Evolutionary conservation across 2,888 invertebrate genomes (phyloP).

Genomic region (Pseudococcus viburni): DNA sequence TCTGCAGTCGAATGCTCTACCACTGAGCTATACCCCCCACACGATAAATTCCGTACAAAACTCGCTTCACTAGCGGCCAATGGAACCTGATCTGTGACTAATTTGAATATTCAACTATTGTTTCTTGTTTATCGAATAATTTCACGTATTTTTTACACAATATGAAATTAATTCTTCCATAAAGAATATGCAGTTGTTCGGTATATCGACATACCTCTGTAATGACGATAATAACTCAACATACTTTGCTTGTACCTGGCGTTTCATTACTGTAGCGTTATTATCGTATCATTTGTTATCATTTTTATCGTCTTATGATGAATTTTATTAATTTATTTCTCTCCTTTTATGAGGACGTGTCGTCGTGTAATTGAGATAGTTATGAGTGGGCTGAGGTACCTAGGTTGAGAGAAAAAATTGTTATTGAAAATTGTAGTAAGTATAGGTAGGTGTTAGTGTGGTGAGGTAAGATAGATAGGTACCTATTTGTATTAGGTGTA

Average conservation of each 20-base stretch:
- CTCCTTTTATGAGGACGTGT: not conserved
- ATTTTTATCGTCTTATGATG: not conserved
- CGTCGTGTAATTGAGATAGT: too few relatives aligned
- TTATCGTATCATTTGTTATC: not conserved
- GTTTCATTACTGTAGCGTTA: not conserved
- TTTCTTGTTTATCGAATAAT: slow-evolving; percentile 11
- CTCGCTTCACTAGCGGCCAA: not conserved
- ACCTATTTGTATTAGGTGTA: too few relatives aligned
- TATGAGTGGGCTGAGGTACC: too few relatives aligned
- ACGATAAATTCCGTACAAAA: not conserved
- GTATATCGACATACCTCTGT: not conserved
- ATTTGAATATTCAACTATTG: not conserved
- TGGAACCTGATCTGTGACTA: not conserved
- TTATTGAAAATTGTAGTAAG: not conserved
- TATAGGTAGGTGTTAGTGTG: too few relatives aligned
- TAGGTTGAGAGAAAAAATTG: not conserved
- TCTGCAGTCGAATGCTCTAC: slow-evolving; percentile 83
- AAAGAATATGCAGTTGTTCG: not conserved
- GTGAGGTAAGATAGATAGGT: too few relatives aligned
- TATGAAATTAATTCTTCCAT: not conserved
- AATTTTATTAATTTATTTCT: not conserved
- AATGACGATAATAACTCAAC: not conserved
- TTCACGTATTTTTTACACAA: not conserved
- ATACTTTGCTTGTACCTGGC: not conserved
- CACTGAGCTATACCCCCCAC: slow-evolving; percentile 80